These are phyloP conservation scores for Oscheius sp. DNA, from an alignment of 2,888 invertebrate species.

Conservation along the genomic window DNA sequence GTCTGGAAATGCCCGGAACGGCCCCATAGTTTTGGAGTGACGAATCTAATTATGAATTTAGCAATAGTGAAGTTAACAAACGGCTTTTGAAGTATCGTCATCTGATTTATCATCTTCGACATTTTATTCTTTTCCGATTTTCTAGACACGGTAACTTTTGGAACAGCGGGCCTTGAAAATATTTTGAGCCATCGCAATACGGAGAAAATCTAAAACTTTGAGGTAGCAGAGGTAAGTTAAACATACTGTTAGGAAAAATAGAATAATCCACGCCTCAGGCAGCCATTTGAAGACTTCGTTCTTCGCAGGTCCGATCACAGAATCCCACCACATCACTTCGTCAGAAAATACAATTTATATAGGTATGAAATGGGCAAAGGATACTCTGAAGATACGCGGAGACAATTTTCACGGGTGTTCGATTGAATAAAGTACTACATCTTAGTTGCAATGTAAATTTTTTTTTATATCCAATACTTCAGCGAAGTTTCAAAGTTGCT, in stretches of 20 bases:
- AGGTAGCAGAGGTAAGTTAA: neutral
- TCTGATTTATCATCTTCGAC: neutral
- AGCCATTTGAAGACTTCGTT: neutral
- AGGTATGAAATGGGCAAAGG: too few relatives aligned
- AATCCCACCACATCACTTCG: conserved; percentile 28
- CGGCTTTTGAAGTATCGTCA: conserved; percentile 1
- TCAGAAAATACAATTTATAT: too few relatives aligned
- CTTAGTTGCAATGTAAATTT: too few relatives aligned
- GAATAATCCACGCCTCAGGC: neutral
- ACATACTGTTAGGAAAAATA: conserved; percentile 2
- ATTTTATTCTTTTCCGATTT: neutral
- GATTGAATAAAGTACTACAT: too few relatives aligned
- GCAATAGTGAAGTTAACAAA: neutral
- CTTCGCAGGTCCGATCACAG: conserved; percentile 2
- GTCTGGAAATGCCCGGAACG: conserved; percentile 95
- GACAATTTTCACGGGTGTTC: too few relatives aligned
- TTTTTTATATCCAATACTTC: too few relatives aligned
- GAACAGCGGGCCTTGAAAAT: neutral
- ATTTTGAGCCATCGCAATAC: neutral
- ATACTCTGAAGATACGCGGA: too few relatives aligned
- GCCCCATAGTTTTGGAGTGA: conserved; percentile 82
- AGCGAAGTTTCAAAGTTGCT: too few relatives aligned
- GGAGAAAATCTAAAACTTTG: neutral
- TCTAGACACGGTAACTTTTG: neutral
- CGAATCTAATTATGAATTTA: conserved; percentile 47